Base-by-base conservation (phyloP, 92 coral and sea anemone species). In the Zoanthus solanderi region DNA sequence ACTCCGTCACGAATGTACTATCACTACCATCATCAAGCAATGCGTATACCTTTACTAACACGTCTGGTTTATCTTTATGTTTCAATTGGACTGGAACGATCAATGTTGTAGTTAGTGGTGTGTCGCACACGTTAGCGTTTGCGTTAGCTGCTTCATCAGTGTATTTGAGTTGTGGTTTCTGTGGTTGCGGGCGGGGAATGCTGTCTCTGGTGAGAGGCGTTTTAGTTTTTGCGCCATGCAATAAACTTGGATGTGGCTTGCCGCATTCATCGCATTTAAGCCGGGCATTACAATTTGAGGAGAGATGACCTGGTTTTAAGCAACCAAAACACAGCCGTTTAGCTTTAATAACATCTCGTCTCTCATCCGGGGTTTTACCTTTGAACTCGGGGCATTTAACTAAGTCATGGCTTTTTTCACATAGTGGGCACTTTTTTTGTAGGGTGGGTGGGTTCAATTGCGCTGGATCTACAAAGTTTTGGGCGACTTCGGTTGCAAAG, bases 1-100 rank as follows among this genome's bases (percentile, higher is more conserved):
- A 75, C 71, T 88, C 91, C 84, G 52, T 82, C 10, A 83, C 53
- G 58, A 88, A 88, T 31, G 91, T 88, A 50, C 88, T 80, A 37
- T 88, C 84, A 75, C 91, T 88, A 28, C 87, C 88, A 31, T 86
- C 87, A 67, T 88, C 88, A 15, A 88, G 91, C 69, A 82, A 53
- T 32, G 88, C 91, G 67, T 79, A 88, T 13, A 6, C n/a, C n/a
- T 58, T 16, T 58, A 58, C 23, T 18, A 3, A 4, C n/a, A 58
- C n/a, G 65, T 58, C 65, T 58, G n/a, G 65, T 18, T 58, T 16
- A 58, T 58, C 65, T 18, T 58, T 16, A 17, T 58, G 65, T 2
- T 58, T 16, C n/a, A 58, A 18, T 4, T 16, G 15, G 65, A 58
- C 65, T 14, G 65, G 65, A 58, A 58, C 23, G 15, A 58, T 58